Conservation (phyloP, 1,140 invertebrate species). For the Melipona quadrifasciata region DNA sequence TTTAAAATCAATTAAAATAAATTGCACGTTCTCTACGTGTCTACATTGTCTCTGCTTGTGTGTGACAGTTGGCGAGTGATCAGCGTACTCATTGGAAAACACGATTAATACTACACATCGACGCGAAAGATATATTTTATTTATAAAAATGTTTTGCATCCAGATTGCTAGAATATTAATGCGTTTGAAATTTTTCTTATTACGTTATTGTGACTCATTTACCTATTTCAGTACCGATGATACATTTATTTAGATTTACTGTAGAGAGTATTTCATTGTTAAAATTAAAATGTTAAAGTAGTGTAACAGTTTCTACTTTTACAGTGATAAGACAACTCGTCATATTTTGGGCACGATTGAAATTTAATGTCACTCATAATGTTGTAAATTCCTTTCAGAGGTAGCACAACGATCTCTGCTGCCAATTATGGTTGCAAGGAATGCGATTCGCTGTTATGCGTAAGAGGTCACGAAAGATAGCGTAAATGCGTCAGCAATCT, state of each 20-base stretch:
- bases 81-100: neutral
- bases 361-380: no score
- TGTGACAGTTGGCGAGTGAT: neutral
- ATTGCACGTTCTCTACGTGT: neutral
- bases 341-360: neutral
- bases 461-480: conserved; percentile 20
- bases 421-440: neutral
- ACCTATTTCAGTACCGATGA: no score
- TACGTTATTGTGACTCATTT: no score
- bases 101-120: neutral
- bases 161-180: neutral
- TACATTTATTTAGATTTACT: no score
- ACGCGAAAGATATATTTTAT: neutral
- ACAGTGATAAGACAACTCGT: neutral
- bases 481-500: conserved; percentile 30
- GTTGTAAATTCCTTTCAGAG: neutral
- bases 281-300: no score
- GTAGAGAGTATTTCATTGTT: no score
- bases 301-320: neutral
- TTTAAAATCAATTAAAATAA: neutral
- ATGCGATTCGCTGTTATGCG: neutral
- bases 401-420: neutral
- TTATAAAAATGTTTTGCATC: neutral
- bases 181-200: no score
- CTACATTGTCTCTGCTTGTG: neutral